Evolutionary conservation across 2,888 invertebrate species (phyloP).

Genomic region (Pristionchus mayeri): DNA sequence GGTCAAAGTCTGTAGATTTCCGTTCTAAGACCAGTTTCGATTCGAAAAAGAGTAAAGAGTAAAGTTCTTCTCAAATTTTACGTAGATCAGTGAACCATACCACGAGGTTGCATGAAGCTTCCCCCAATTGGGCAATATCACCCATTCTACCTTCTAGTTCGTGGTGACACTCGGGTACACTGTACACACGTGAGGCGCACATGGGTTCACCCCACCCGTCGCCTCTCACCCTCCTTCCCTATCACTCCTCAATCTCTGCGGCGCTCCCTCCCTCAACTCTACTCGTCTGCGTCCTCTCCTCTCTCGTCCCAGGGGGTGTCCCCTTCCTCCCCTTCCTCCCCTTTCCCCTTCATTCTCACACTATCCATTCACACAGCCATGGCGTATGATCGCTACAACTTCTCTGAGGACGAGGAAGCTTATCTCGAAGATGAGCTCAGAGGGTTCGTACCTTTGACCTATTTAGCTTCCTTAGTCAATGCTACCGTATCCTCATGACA

Average conservation of each 20-base stretch:
- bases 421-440: slow-evolving; percentile 5
- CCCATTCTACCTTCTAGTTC: slow-evolving; percentile 22
- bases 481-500: not conserved
- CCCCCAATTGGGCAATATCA: not conserved
- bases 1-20: slow-evolving; percentile 19
- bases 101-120: not conserved
- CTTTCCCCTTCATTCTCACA: slow-evolving; percentile 36
- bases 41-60: too few relatives aligned
- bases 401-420: slow-evolving; percentile 2
- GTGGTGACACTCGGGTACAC: not conserved
- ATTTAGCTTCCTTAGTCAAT: not conserved
- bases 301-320: slow-evolving; percentile 19
- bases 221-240: not conserved
- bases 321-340: not conserved
- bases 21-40: not conserved
- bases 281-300: not conserved
- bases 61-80: too few relatives aligned
- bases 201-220: not conserved
- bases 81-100: not conserved
- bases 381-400: slow-evolving; percentile 34
- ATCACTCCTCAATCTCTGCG: not conserved
- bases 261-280: not conserved
- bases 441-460: not conserved
- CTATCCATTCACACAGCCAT: not conserved
- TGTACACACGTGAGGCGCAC: slow-evolving; percentile 25